These are phyloP conservation scores for roundworm (Caenorhabditis elegans) DNA, from an alignment of 1,140 invertebrate genomes.

Conservation along the genomic window WBcel235 BX284605.5:10718001-10718500, in stretches of 20 bases:
- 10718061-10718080: slow-evolving; percentile 10
- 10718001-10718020: neutral
- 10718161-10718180: too few species aligned
- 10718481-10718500: slow-evolving; percentile 2
- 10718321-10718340: neutral
- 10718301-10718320: neutral
- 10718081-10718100: neutral
- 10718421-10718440: neutral
- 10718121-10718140: neutral
- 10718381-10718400: too few species aligned
- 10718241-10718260: neutral
- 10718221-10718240: neutral
- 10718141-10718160: too few species aligned
- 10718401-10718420: slow-evolving; percentile 4
- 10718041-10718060: slow-evolving; percentile 24
- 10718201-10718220: neutral
- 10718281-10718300: too few species aligned
- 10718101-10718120: neutral
- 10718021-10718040: neutral
- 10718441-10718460: slow-evolving; percentile 25
- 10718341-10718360: neutral
- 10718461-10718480: neutral
- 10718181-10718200: too few species aligned
- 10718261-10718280: neutral
- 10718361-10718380: neutral